phyloP scores from a whole-genome alignment of 2,797 vertebrate genomes.

The Sciaenops ocellatus region DNA sequence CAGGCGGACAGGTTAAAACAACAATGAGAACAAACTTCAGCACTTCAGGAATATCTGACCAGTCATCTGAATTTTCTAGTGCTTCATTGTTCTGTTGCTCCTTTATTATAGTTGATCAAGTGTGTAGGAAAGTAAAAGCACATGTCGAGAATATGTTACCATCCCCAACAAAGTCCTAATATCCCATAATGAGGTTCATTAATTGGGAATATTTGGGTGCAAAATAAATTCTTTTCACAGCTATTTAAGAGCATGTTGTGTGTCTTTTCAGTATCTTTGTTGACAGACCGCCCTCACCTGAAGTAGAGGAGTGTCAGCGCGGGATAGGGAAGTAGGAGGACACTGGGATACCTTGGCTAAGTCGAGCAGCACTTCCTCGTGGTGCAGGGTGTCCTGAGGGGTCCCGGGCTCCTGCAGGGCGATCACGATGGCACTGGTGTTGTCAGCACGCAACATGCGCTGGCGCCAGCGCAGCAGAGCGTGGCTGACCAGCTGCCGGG shows the following conservation, averaged over 20 bases:
- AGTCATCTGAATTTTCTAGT: not conserved
- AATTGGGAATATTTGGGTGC: not conserved
- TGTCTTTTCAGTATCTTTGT: not conserved
- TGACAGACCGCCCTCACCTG: slow-evolving; percentile 59
- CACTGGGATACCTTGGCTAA: slow-evolving; percentile 89
- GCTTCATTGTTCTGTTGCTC: not conserved
- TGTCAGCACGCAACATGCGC: slow-evolving; percentile 96
- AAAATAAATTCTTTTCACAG: not conserved
- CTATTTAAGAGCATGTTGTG: not conserved
- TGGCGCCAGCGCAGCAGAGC: slow-evolving; percentile 95
- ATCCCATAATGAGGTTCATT: not conserved
- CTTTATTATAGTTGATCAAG: not conserved
- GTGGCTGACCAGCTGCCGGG: slow-evolving; percentile 93
- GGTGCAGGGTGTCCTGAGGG: slow-evolving; percentile 73
- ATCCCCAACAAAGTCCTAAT: not conserved
- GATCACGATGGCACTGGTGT: slow-evolving; percentile 96
- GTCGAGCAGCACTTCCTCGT: slow-evolving; percentile 92
- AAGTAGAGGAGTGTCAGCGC: slow-evolving; percentile 85
- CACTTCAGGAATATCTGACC: not conserved
- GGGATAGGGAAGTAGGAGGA: slow-evolving; percentile 85
- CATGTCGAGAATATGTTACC: not conserved
- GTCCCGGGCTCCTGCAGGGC: slow-evolving; percentile 86
- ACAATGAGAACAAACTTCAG: not conserved
- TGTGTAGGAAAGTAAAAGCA: not conserved
- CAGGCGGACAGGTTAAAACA: not conserved